Evolutionary conservation across 2,888 invertebrate genomes (phyloP), one percentile per base, ranked within the genome.

Genomic region (Phalangium opilio): DNA sequence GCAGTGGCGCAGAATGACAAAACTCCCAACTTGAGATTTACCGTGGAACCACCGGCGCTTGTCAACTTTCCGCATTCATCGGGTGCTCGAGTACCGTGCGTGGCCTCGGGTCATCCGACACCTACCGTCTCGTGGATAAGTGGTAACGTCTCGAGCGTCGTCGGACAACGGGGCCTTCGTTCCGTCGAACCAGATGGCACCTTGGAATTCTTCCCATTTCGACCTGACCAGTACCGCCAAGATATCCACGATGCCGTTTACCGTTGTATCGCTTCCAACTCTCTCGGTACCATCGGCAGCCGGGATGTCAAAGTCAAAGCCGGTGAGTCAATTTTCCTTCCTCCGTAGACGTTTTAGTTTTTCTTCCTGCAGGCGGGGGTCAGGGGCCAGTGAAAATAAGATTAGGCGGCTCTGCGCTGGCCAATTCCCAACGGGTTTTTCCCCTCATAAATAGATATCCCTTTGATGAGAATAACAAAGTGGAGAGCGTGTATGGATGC

Each of bases 181-280:
- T 49, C 50, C 32, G 44, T 55, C 27, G 43, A 52, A 7, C 50
- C 50, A 10, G 55, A 91, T 67, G 90, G 91, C 63, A 89, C 90
- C 64, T 72, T 93, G 60, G 83, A 87, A 43, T 90, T 93, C 67
- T 87, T 87, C 50, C 89, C 91, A 21, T 93, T 93, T 76, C 79
- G 87, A 50, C 87, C 87, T 44, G 85, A 86, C 67, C 85, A 86
- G 66, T 91, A 90, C 64, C 77, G 85, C 40, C 87, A 90, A 67
- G 86, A 89, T 67, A 86, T 91, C 38, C 91, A 93, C 66, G 87
- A 89, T 51, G 86, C 89, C 69, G 83, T 86, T 52, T 91, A 93
- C 70, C 82, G 86, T 58, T 93, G 93, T 66, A 73, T 86, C 57
- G 91, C 91, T 10, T 77, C 81, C 60, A 91, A 86, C 67, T 76